These are phyloP conservation scores for Globia sparganii DNA, from an alignment of 2,888 invertebrate species.

Conservation along the genomic window DNA sequence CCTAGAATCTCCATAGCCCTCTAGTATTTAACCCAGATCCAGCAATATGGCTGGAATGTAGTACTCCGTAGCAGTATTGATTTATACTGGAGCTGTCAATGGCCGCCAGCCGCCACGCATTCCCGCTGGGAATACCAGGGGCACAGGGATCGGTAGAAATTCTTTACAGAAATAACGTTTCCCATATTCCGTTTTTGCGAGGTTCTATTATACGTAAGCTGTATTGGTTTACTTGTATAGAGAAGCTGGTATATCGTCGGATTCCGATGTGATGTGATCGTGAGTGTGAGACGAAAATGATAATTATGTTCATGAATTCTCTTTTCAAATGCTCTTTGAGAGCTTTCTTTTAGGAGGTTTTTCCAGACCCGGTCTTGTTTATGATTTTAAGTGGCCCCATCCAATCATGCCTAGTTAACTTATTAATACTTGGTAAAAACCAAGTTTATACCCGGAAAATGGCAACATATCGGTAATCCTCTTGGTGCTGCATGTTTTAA, in stretches of 20 bases:
- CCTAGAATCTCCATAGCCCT: background rate
- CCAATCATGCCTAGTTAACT: background rate
- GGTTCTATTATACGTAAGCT: background rate
- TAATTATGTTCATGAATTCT: background rate
- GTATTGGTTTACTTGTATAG: background rate
- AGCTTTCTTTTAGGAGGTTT: background rate
- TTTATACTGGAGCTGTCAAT: conserved; percentile 7
- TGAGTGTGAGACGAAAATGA: no score
- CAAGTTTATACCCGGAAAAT: background rate
- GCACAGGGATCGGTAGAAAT: conserved; percentile 24
- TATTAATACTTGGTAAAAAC: background rate
- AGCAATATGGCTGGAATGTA: conserved; percentile 24
- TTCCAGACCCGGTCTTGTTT: background rate
- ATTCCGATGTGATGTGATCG: conserved; percentile 1
- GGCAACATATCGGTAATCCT: background rate
- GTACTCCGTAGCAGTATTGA: conserved; percentile 35
- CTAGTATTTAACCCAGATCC: conserved; percentile 34
- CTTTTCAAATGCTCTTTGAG: background rate
- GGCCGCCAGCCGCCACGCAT: background rate
- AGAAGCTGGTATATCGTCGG: background rate
- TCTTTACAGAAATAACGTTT: conserved; percentile 24
- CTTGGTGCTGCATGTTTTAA: background rate
- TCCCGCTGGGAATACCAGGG: conserved; percentile 35
- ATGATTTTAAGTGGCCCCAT: background rate
- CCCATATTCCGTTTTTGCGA: conserved; percentile 1